Evolutionary conservation across 2,888 invertebrate species (phyloP), one percentile per base, ranked within the genome.

Genomic region (Blastobasis lacticolella): DNA sequence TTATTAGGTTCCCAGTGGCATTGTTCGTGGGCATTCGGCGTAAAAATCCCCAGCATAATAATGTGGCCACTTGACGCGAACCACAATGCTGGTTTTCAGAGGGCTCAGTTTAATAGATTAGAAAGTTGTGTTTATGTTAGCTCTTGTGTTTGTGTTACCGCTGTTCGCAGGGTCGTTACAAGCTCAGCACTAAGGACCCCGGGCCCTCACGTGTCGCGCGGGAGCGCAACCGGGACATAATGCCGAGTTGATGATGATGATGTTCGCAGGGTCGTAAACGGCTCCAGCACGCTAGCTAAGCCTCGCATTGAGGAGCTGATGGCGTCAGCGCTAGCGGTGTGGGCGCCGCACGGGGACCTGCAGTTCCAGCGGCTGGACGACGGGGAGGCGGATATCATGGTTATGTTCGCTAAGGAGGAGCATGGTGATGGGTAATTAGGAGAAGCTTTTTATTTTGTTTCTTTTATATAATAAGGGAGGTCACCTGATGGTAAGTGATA

Each of bases 311-410:
- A 88, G 46, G 72, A 79, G 49, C 88, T 91, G 65, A 89, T 94
- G 61, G 84, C 86, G 47, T 80, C 78, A 51, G 94, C 92, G 0
- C 89, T 95, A 58, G 85, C 89, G 10, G 78, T 91, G 54, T 95
- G 95, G 95, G 91, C 92, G 9, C 88, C 87, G 23, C 92, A 93
- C 66, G 92, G 91, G 5, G 84, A 89, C 38, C 81, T 94, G 5
- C 80, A 69, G 50, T 93, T 94, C 73, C 69, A 75, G 9, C 81
- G 81, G 54, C 69, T 83, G 10, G 71, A 79, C 5, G 73, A 83
- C 51, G 89, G 89, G 1, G 80, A 89, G 6, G 94, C 94, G 0
- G 94, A 95, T 70, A 95, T 96, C 57, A 89, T 92, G 52, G 90
- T 95, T 23, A 89, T 91, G 3, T 96, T 95, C 81, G 93, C 91